Base-by-base conservation (phyloP, 2,113 vertebrate genomes). In the Orientallactaga bullata region DNA sequence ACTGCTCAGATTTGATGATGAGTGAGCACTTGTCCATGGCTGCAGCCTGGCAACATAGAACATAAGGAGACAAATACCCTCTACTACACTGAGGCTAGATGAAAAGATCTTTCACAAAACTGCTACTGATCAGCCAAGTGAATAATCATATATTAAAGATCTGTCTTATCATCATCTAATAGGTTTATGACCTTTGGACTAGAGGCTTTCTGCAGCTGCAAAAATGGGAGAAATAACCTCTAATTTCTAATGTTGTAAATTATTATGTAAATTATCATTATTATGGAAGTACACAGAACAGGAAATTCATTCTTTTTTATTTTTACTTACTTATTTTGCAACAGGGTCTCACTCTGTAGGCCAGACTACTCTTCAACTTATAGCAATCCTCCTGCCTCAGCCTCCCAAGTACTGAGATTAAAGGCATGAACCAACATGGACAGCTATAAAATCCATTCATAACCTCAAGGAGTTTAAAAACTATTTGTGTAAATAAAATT, bases 71-170 rank as follows among this genome's bases (percentile, higher is more conserved):
- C 15, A 94, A 94, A 95, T 2, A 26, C 15, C 82, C 15, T 24
- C 66, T 42, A 55, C 42, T 95, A 55, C 63, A 88, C 61, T 89
- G 61, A 90, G 55, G 77, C 58, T 94, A 95, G n/a, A 85, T 93
- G 69, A 80, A 95, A 96, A 89, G 32, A 37, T 63, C 88, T 91
- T 92, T 88, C 79, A 94, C 55, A 63, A 68, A 92, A 95, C 73
- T 68, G 69, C 28, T 65, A 95, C 73, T 84, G 80, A 94, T 92
- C 66, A 90, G 26, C 93, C 82, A 87, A 65, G 32, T 91, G 66
- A 90, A 83, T 20, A 92, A 71, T 88, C 42, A 71, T n/a, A 82
- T 79, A 68, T 68, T 92, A 90, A 92, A 35, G 37, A 92, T 55
- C 26, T n/a, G 89, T 92, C 51, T 89, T 82, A 85, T 72, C 69